Conservation (phyloP, 2,797 vertebrate genomes). For the Anguilla pacifica region DNA sequence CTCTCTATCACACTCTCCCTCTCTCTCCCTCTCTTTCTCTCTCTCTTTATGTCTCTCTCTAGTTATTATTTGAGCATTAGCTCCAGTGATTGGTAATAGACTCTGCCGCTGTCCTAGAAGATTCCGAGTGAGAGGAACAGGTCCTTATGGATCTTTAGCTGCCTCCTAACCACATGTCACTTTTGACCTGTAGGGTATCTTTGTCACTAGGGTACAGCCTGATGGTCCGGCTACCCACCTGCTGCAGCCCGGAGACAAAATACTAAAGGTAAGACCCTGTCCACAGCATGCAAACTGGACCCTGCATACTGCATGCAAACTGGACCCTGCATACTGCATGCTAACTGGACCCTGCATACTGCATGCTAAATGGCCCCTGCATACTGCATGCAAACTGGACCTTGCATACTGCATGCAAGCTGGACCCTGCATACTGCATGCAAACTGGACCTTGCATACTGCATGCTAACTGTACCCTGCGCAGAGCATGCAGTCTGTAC, state of each 20-base stretch:
- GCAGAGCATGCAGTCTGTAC: neutral
- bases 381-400: neutral
- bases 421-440: neutral
- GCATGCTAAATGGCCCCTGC: no score
- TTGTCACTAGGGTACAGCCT: slow-evolving; percentile 99
- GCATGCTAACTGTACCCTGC: neutral
- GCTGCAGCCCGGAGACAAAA: slow-evolving; percentile 96
- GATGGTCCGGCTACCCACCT: slow-evolving; percentile 89
- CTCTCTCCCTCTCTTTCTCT: neutral
- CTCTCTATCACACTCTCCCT: neutral
- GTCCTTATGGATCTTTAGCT: slow-evolving; percentile 83
- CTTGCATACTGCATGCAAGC: neutral
- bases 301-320: slow-evolving; percentile 35
- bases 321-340: neutral
- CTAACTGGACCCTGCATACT: no score
- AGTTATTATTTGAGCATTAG: neutral
- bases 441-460: neutral
- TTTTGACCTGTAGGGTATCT: slow-evolving; percentile 99
- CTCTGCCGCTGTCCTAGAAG: slow-evolving; percentile 8
- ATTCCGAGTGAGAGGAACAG: slow-evolving; percentile 33
- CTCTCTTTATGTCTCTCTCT: neutral
- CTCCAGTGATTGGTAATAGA: neutral
- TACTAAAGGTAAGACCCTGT: slow-evolving; percentile 87
- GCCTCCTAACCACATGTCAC: slow-evolving; percentile 97
- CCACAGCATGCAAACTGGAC: slow-evolving; percentile 38